Evolutionary conservation across 2,797 vertebrate species (phyloP), one percentile per base, ranked within the genome.

Genomic region (Sparidentex hasta): DNA sequence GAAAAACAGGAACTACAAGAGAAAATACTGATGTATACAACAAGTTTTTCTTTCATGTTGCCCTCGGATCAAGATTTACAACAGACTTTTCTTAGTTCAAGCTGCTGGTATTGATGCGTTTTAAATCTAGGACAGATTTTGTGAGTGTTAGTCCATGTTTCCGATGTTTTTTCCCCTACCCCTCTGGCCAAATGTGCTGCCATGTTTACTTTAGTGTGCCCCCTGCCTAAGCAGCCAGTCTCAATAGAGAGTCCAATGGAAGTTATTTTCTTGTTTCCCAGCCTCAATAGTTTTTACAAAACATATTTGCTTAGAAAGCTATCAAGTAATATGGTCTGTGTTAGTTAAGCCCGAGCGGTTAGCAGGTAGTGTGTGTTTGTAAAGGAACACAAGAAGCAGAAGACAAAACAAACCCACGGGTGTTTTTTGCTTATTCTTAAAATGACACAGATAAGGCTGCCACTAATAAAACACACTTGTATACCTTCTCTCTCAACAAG

Each of bases 281-380:
- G 25, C 83, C 57, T 67, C 27, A 56, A 59, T 13, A 76, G 61
- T 73, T 51, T 77, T 58, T 55, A 80, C 9, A 82, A 74, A 82
- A 85, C 78, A 84, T 82, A 83, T 91, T 65, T 64, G 62, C 56
- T 81, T 50, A 81, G 50, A 71, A 78, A 41, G 61, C 74, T 72
- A 72, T 90, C 81, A 90, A 89, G 90, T 82, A 78, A 82, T 81
- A 82, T 67, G 56, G 51, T 64, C 80, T 82, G 18, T 84, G 71
- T 84, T 86, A 27, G 65, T 74, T 16, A 44, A 64, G 66, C 61
- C 57, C 76, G 83, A 69, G 71, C 57, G 3, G 47, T 47, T 47
- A 65, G 76, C 68, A 71, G 47, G 51, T 11, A 64, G 54, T 25
- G 56, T 43, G 23, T 25, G 50, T 85, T 71, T 59, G 57, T 50